phyloP scores from a whole-genome alignment of 30 jellyfish, hydroid and myxozoan species.

The Phacellophora camtschatica region DNA sequence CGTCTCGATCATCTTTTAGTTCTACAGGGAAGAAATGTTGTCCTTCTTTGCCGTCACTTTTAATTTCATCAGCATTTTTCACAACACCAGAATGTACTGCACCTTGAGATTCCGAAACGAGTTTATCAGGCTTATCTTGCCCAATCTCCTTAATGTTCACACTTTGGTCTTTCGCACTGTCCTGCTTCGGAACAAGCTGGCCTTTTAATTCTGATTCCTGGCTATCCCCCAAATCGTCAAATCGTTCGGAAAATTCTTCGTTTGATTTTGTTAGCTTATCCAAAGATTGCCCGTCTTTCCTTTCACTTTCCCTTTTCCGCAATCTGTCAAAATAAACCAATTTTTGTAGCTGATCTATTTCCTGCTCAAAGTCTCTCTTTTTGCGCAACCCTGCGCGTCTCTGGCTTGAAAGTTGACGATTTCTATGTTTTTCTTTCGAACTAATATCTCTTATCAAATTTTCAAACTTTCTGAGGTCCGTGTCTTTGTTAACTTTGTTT shows the following conservation, averaged over 20 bases:
- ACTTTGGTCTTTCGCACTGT: neutral
- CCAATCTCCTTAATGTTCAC: too few relatives aligned
- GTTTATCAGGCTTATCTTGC: neutral
- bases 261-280: neutral
- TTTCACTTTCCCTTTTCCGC: neutral
- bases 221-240: neutral
- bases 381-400: neutral
- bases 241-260: neutral
- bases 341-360: too few relatives aligned
- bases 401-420: neutral
- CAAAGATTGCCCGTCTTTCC: neutral
- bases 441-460: neutral
- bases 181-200: neutral
- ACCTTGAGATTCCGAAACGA: neutral
- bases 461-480: neutral
- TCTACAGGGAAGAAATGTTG: slow-evolving; percentile 22
- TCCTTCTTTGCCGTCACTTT: neutral
- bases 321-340: neutral
- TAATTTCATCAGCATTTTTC: neutral
- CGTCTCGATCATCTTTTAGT: slow-evolving; percentile 31
- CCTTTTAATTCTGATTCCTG: neutral
- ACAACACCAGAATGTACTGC: neutral
- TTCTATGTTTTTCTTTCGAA: neutral
- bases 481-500: neutral
- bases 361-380: neutral